Conservation (phyloP, 1,140 invertebrate genomes). For the Zophobas morio region DNA sequence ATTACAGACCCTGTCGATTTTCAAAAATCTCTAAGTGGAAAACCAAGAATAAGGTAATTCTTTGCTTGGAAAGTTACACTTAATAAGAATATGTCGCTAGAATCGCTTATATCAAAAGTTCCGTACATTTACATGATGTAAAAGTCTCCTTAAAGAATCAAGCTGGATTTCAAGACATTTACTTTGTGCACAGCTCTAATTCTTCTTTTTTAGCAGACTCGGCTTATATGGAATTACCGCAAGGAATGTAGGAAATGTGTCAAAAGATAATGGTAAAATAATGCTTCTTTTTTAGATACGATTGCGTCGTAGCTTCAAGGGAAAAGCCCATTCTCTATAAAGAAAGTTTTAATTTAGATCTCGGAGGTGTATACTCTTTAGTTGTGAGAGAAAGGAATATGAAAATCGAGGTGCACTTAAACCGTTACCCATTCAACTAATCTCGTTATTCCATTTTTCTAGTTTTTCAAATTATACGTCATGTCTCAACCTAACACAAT, state of each 20-base stretch:
- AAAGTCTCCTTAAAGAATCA: slow-evolving; percentile 58
- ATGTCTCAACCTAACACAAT: slow-evolving; percentile 81
- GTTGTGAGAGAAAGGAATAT: slow-evolving; percentile 59
- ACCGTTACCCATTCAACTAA: not conserved
- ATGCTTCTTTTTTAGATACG: slow-evolving; percentile 57
- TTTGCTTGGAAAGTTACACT: not conserved
- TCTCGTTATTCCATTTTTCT: slow-evolving; percentile 19
- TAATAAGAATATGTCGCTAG: slow-evolving; percentile 51
- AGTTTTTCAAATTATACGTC: slow-evolving; percentile 63
- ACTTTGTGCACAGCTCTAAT: slow-evolving; percentile 58
- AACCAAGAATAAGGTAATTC: slow-evolving; percentile 61
- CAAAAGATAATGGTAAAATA: not conserved
- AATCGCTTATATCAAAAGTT: slow-evolving; percentile 61
- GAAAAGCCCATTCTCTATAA: slow-evolving; percentile 49
- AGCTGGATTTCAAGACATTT: slow-evolving; percentile 59
- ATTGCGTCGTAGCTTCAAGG: slow-evolving; percentile 56
- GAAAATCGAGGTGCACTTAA: slow-evolving; percentile 56
- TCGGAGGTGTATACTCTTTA: slow-evolving; percentile 64
- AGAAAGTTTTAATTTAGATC: slow-evolving; percentile 58
- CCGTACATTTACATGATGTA: slow-evolving; percentile 58
- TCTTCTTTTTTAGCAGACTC: slow-evolving; percentile 56
- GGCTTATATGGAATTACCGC: slow-evolving; percentile 64
- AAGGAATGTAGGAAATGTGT: slow-evolving; percentile 60
- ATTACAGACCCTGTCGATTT: slow-evolving; percentile 64
- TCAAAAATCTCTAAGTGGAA: slow-evolving; percentile 62